These are phyloP conservation scores for Chelon auratus DNA, from an alignment of 2,797 vertebrate genomes.

Conservation along the genomic window DNA sequence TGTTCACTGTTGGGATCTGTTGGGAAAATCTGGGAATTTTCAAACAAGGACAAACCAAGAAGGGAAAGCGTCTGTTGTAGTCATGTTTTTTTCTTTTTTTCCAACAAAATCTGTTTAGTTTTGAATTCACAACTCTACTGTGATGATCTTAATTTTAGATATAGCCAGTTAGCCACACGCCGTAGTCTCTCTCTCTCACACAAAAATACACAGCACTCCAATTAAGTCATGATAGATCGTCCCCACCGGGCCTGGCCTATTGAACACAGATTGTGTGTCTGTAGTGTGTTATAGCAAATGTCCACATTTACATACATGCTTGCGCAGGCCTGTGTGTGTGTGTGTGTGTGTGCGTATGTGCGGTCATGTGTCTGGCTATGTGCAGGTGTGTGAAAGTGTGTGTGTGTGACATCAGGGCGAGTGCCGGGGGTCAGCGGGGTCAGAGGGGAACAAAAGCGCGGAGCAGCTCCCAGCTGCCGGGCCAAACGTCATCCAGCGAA, in stretches of 20 bases:
- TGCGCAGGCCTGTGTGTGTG: conserved; percentile 15
- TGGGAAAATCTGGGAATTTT: neutral
- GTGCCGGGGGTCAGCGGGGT: conserved; percentile 76
- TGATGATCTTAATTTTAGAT: neutral
- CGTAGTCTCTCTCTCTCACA: neutral
- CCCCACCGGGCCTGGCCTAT: conserved; percentile 46
- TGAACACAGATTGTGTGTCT: conserved; percentile 14
- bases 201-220: conserved; percentile 37
- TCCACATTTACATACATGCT: conserved; percentile 39
- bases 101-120: neutral
- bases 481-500: conserved; percentile 70
- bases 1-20: neutral
- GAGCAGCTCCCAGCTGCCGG: conserved; percentile 82
- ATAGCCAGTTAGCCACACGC: neutral
- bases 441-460: conserved; percentile 66
- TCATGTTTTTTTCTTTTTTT: neutral
- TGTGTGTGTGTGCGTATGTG: conserved; percentile 18
- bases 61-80: neutral
- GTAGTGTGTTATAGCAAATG: conserved; percentile 29
- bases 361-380: conserved; percentile 39
- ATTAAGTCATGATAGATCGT: conserved; percentile 76
- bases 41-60: neutral
- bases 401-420: conserved; percentile 72
- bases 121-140: neutral
- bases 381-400: conserved; percentile 49